Conservation (phyloP, 2,113 vertebrate genomes). For the Syngnathoides biaculeatus region DNA sequence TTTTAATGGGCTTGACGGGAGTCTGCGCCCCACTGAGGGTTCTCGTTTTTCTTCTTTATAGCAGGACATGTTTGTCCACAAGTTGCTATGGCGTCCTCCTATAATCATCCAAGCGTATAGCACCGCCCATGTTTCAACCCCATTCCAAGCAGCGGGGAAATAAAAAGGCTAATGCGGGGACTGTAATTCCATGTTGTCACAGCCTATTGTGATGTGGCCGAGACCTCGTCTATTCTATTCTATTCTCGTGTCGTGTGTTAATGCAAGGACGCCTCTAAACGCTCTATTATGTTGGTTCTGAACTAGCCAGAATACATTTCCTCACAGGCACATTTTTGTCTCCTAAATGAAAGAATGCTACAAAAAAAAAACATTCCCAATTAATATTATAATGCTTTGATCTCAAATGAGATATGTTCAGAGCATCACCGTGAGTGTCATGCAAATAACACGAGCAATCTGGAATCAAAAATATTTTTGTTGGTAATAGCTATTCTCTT, state of each 20-base stretch:
- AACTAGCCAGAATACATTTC: slow-evolving; percentile 36
- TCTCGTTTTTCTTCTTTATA: slow-evolving; percentile 3
- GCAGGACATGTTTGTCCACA: slow-evolving; percentile 1
- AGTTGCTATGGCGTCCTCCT: slow-evolving; percentile 26
- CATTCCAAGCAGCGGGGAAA: slow-evolving; percentile 38
- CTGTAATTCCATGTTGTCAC: slow-evolving; percentile 65
- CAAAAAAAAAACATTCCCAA: slow-evolving; percentile 22
- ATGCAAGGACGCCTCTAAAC: slow-evolving; percentile 34
- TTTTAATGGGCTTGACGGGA: background rate
- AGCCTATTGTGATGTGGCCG: slow-evolving; percentile 51
- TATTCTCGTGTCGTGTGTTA: slow-evolving; percentile 48
- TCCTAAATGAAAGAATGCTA: slow-evolving; percentile 46
- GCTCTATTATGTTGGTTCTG: slow-evolving; percentile 52
- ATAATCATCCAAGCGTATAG: slow-evolving; percentile 32
- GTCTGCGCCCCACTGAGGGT: background rate
- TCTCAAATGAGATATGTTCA: slow-evolving; percentile 19
- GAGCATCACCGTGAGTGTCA: slow-evolving; percentile 8
- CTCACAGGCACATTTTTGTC: slow-evolving; percentile 32
- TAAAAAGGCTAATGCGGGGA: slow-evolving; percentile 51
- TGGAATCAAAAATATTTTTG: background rate
- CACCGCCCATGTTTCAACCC: slow-evolving; percentile 31
- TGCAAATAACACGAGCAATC: background rate
- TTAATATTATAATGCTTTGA: slow-evolving; percentile 33
- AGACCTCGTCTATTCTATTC: slow-evolving; percentile 59
- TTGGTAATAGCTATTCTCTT: background rate